Evolutionary conservation across 2,113 vertebrate species (phyloP).

Genomic region (Hypanus sabinus): DNA sequence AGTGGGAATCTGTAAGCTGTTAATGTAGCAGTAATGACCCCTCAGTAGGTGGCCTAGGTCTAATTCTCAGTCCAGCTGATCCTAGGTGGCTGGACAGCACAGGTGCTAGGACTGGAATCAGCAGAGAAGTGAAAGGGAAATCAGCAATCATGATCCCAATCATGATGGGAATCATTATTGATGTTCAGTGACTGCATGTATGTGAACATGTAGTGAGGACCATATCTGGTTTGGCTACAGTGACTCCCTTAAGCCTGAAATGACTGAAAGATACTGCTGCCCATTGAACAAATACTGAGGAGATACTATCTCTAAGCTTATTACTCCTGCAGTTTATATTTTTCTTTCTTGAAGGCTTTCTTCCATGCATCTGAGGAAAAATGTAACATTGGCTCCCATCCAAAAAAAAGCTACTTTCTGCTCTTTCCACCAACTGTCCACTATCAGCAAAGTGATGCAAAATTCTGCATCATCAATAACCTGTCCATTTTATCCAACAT

Average conservation of each 20-base stretch:
- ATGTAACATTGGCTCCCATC: too few relatives aligned
- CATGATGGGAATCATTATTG: background rate
- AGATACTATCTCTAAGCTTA: background rate
- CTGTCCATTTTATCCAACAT: too few relatives aligned
- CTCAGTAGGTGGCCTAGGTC: background rate
- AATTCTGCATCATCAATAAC: too few relatives aligned
- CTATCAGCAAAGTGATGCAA: too few relatives aligned
- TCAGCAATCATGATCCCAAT: background rate
- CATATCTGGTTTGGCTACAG: background rate
- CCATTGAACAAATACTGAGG: background rate
- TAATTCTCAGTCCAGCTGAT: background rate
- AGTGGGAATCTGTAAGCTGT: background rate
- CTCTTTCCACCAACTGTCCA: too few relatives aligned
- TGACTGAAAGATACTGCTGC: background rate
- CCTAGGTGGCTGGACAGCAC: background rate
- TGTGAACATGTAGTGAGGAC: background rate
- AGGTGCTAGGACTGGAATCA: background rate
- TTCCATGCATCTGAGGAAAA: too few relatives aligned
- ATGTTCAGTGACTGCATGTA: too few relatives aligned
- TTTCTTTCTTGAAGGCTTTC: too few relatives aligned
- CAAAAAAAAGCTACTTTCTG: too few relatives aligned
- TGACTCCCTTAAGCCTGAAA: background rate
- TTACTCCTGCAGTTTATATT: too few relatives aligned
- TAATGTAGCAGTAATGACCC: too few relatives aligned
- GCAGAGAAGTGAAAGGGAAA: background rate